phyloP scores from a whole-genome alignment of 2,113 vertebrate genomes.

The Desmodus rotundus region DNA sequence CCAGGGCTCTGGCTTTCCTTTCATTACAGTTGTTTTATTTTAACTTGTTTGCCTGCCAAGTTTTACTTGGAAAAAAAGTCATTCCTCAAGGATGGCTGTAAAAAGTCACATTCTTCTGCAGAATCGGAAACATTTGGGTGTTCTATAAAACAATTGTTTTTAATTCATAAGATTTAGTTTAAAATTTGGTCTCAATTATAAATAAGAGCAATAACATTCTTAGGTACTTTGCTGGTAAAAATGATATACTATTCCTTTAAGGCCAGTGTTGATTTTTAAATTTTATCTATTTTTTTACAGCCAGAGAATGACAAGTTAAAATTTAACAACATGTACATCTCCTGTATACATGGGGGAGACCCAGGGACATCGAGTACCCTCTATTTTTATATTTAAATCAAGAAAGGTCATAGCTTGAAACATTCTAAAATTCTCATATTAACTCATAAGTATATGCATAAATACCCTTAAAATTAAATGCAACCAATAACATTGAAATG shows the following conservation, averaged over 20 bases:
- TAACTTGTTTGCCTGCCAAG: not conserved
- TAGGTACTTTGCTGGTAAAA: not conserved
- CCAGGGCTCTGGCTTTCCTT: not conserved
- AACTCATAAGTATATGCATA: not conserved
- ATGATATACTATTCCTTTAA: not conserved
- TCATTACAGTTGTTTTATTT: not conserved
- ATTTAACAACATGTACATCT: not conserved
- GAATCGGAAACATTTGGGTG: not conserved
- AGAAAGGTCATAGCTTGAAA: not conserved
- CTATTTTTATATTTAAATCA: conserved; percentile 1
- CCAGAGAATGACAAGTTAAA: not conserved
- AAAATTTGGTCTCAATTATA: not conserved
- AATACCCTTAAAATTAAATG: not conserved
- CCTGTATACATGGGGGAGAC: not conserved
- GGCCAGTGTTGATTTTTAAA: not conserved
- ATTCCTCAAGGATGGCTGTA: not conserved
- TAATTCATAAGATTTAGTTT: not conserved
- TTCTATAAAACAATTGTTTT: not conserved
- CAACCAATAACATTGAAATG: not conserved
- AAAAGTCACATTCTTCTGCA: conserved; percentile 6
- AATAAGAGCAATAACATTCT: not conserved
- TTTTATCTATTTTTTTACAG: not conserved
- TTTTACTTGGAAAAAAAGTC: conserved; percentile 23
- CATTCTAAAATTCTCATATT: not conserved
- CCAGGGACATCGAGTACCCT: not conserved